Base-by-base conservation (phyloP, 2,113 vertebrate species). In the Semnornis frantzii region DNA sequence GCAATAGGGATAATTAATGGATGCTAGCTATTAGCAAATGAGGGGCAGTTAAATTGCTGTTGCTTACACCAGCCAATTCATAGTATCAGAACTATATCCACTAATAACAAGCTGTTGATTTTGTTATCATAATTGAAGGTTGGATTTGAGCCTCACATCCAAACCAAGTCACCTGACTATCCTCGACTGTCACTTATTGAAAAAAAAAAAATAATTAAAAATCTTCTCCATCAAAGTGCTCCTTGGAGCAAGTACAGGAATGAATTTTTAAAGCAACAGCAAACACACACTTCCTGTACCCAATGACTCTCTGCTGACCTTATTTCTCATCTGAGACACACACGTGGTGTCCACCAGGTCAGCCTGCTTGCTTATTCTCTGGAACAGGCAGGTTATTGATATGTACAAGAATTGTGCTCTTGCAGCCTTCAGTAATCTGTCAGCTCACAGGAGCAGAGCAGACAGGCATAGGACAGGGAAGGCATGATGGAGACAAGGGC, bases 351-450 rank as follows among this genome's bases (percentile, higher is more conserved):
- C 80, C 8, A 0, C 44, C 21, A 24, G 75, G 46, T 71, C 60
- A 80, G 37, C 33, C 84, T 92, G 78, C 60, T 82, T 92, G 78
- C 60, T 82, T 33, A 21, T 73, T 83, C 89, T 92, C 68, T 54
- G 78, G 63, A 92, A 54, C 28, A 15, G 68, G 46, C 64, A 68
- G 54, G 44, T 68, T 87, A 66, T 92, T 87, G 84, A 68, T 82
- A 59, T 16, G 71, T 39, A 71, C 57, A 63, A 57, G 82, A 79
- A 60, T 57, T 76, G 63, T 68, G 91, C 42, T 70, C 50, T 79
- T 92, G 31, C 46, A 80, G 71, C 87, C 82, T 91, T 91, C 71
- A 82, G 5, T 70, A 72, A 44, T 70, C 46, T 80, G 89, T 92
- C 71, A 87, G 42, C 58, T 90, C 48, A 12, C 3, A 18, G 65